phyloP scores from a whole-genome alignment of 2,113 vertebrate species.

The Sylvilagus bachmani region DNA sequence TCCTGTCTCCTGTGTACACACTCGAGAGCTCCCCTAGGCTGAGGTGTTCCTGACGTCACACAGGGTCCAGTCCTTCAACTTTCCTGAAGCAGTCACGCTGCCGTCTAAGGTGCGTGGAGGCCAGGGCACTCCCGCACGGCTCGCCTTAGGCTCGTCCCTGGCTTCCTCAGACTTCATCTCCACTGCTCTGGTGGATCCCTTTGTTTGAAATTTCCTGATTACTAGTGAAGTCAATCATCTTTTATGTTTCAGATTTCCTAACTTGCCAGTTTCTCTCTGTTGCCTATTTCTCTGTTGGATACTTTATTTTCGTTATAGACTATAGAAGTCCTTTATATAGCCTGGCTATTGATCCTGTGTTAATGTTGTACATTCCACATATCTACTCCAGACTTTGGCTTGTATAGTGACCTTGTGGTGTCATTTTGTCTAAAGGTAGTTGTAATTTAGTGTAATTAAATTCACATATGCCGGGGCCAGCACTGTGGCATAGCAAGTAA shows the following conservation, averaged over 20 bases:
- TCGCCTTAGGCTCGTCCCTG: no score
- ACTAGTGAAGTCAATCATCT: background rate
- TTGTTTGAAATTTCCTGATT: conserved; percentile 1
- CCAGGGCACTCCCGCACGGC: background rate
- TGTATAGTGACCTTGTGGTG: background rate
- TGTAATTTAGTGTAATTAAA: conserved; percentile 10
- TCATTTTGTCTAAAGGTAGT: background rate
- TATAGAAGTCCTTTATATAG: background rate
- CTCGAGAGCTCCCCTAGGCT: background rate
- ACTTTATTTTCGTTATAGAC: background rate
- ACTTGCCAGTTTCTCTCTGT: background rate
- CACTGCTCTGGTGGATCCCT: background rate
- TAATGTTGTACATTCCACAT: background rate
- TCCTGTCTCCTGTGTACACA: background rate
- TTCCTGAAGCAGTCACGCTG: background rate
- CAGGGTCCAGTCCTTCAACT: background rate
- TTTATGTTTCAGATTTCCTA: background rate
- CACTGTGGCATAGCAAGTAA: no score
- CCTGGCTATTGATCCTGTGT: background rate
- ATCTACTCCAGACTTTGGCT: background rate
- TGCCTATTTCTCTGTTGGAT: background rate
- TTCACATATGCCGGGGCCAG: background rate
- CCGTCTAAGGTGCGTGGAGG: background rate
- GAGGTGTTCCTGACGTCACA: background rate
- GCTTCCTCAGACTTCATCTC: background rate